Base-by-base conservation (phyloP, 2,888 invertebrate species). In the Stomorhina lunata region DNA sequence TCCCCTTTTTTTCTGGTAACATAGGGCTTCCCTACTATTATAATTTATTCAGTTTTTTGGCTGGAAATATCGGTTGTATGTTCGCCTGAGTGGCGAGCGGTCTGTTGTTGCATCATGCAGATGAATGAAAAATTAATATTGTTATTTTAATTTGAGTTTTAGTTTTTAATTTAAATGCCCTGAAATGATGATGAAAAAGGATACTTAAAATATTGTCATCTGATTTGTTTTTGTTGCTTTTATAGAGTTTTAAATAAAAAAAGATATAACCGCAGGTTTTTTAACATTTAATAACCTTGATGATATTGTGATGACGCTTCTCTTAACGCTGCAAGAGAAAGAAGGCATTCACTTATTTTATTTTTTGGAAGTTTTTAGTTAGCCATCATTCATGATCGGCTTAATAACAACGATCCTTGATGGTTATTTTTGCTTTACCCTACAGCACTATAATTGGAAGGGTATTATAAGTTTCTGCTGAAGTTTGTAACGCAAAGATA, bases 181-280 rank as follows among this genome's bases (percentile, higher is more conserved):
- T 75, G 65, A 48, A 66, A 71, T 71, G 69, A 32, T 66, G 65
- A 43, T 75, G 75, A 79, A 82, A 82, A 75, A 55, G 68, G 82
- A 82, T 82, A 82, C 79, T 79, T 75, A 69, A 75, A 59, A 66
- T 71, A 55, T 79, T 79, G 82, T 82, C 82, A 79, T 79, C 79
- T 75, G 79, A 79, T 82, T 82, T 82, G 72, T 37, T 61, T n/a
- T 10, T 27, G 55, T 45, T 45, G 29, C 25, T n/a, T 17, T 48
- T 71, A 12, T 50, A 68, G 61, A 43, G 15, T 22, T 22, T 15
- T 9, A 2, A 25, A 45, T 15, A 25, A 7, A 43, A 17, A 15
- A 25, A 55, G n/a, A 27, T 10, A 65, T 37, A 78, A 82, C 82
- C 79, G 75, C 82, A 82, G 50, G 40, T 69, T 50, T 69, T 61